Evolutionary conservation across 2,797 vertebrate genomes (phyloP), one percentile per base, ranked within the genome.

Genomic region (Gouania willdenowi): DNA sequence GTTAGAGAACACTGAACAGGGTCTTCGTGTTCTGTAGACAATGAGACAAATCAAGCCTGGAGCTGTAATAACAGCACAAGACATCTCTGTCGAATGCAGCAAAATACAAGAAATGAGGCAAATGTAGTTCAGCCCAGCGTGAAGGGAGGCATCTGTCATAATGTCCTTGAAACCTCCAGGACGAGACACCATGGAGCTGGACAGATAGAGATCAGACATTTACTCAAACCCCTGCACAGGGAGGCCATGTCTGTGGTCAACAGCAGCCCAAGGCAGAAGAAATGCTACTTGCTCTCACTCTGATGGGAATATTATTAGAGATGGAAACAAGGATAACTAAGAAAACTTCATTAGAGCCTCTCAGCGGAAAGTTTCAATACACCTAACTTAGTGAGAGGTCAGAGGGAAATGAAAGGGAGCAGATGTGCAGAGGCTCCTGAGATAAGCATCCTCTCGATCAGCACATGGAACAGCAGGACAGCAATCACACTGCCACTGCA

Each of bases 21-120:
- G 27, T 26, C 32, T 46, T 29, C 21, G 20, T 31, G 24, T 54
- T 62, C 29, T 34, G 16, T 26, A 17, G 37, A 51, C 8, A 16
- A 47, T 8, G 25, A 72, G 48, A 66, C 41, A 33, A 64, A 47
- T 24, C 27, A 11, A 57, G 60, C 66, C 66, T 9, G 34, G 31
- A 67, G 75, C 57, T 37, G 33, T 34, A 67, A 71, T 69, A 73
- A 75, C 18, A 42, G 24, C 17, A 5, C 23, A 46, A 34, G 13
- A 45, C 10, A 7, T 62, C 43, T 66, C 26, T 34, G 3, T 29
- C 32, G 32, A 46, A 32, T 22, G 0, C 52, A 49, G 46, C 45
- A 33, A 46, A 61, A 61, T 61, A 64, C 60, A 74, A 41, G 68
- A 80, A 57, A 67, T 50, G 47, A 58, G 46, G 22, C 41, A 52